phyloP scores from a whole-genome alignment of 2,113 vertebrate species.

The Paradoxurus hermaphroditus region DNA sequence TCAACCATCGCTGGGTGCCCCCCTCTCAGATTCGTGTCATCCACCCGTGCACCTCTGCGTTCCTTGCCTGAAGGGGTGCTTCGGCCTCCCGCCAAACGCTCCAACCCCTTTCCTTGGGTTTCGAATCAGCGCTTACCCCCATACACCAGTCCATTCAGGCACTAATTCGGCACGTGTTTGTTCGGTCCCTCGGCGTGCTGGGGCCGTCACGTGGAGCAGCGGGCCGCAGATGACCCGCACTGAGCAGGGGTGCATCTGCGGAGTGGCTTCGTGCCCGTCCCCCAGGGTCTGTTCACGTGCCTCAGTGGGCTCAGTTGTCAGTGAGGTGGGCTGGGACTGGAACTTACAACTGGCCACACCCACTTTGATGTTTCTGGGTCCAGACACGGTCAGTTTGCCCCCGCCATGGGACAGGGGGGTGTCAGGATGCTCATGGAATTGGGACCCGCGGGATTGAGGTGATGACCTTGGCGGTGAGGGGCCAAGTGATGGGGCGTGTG shows the following conservation, averaged over 20 bases:
- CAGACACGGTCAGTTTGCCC: neutral
- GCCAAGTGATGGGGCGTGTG: neutral
- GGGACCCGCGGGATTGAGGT: neutral
- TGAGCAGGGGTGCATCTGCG: neutral
- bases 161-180: neutral
- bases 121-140: neutral
- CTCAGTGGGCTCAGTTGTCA: neutral
- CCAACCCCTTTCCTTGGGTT: neutral
- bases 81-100: neutral
- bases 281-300: neutral
- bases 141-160: rapidly evolving
- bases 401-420: neutral
- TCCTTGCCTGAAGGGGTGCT: neutral
- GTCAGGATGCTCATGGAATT: neutral
- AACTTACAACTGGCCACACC: neutral
- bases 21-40: neutral
- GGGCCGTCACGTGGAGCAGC: neutral
- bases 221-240: neutral
- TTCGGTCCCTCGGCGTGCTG: neutral
- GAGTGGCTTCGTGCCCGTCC: neutral
- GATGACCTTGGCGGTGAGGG: neutral
- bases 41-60: neutral
- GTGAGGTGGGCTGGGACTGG: neutral
- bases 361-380: neutral
- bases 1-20: neutral